These are phyloP conservation scores for Manacus vitellinus DNA, from an alignment of 2,113 vertebrate genomes.

Conservation along the genomic window DNA sequence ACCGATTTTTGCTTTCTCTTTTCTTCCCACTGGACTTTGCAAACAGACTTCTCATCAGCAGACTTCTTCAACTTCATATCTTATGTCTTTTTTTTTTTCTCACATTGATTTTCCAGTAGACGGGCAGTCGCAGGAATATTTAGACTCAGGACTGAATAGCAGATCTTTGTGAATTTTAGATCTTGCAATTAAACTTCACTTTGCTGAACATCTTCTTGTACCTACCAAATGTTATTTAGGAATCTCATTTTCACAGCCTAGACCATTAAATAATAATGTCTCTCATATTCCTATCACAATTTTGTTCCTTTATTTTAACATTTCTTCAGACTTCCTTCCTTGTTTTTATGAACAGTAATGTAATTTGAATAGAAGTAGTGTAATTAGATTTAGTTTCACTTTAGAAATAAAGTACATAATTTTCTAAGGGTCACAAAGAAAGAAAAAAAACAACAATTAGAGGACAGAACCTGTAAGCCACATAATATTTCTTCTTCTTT, in stretches of 20 bases:
- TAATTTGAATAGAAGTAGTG: not conserved
- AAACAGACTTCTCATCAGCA: not conserved
- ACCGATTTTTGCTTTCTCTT: not conserved
- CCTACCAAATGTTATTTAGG: not conserved
- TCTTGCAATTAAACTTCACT: not conserved
- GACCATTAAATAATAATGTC: not conserved
- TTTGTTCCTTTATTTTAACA: not conserved
- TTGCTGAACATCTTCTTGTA: not conserved
- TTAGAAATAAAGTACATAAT: not conserved
- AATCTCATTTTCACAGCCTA: not conserved
- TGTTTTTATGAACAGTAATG: not conserved
- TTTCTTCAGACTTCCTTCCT: not conserved
- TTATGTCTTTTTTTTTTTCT: not conserved
- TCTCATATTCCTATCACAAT: not conserved
- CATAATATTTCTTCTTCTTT: not conserved
- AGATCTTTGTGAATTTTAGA: not conserved
- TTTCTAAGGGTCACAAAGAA: not conserved
- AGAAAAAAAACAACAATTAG: not conserved
- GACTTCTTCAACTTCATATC: not conserved
- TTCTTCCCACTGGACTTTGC: not conserved
- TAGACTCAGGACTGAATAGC: not conserved
- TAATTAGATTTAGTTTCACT: not conserved
- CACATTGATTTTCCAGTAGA: not conserved
- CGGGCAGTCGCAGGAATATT: not conserved
- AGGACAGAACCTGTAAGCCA: not conserved